Conservation (phyloP, 2,888 invertebrate genomes). For the Hermodice carunculata region DNA sequence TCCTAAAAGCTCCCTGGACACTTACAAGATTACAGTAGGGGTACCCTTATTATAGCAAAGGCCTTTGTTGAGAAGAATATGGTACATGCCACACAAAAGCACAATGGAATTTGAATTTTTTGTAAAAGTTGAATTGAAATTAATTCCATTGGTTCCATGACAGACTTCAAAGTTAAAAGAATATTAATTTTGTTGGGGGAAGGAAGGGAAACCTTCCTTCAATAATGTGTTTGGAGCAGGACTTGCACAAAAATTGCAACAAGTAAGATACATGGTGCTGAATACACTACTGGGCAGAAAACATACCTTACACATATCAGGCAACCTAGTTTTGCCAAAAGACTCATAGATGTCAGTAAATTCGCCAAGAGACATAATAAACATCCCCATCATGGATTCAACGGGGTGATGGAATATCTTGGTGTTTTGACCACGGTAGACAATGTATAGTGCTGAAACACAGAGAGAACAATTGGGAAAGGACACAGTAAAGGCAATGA, state of each 20-base stretch:
- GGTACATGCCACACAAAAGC: too few species aligned
- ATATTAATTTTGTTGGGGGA: neutral
- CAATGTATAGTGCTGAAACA: conserved; percentile 69
- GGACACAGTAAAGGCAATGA: neutral
- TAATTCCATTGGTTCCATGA: too few species aligned
- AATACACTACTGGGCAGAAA: neutral
- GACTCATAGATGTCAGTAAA: conserved; percentile 95
- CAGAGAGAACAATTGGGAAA: neutral
- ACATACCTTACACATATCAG: conserved; percentile 20
- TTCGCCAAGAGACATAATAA: conserved; percentile 97
- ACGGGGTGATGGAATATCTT: conserved; percentile 77
- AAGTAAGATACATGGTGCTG: neutral
- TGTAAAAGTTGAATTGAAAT: too few species aligned
- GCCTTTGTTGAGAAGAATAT: too few species aligned
- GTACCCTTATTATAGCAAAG: too few species aligned
- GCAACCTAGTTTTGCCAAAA: conserved; percentile 80
- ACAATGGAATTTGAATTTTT: too few species aligned
- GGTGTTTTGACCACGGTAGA: conserved; percentile 63
- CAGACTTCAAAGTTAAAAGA: too few species aligned
- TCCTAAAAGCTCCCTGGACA: too few species aligned
- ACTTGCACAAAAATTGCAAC: neutral
- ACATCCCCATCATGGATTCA: conserved; percentile 98
- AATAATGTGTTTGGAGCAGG: neutral
- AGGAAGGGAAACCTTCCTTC: neutral
- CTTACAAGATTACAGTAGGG: too few species aligned